phyloP scores from a whole-genome alignment of 2,888 invertebrate species.

The Stenchaetothrips biformis region DNA sequence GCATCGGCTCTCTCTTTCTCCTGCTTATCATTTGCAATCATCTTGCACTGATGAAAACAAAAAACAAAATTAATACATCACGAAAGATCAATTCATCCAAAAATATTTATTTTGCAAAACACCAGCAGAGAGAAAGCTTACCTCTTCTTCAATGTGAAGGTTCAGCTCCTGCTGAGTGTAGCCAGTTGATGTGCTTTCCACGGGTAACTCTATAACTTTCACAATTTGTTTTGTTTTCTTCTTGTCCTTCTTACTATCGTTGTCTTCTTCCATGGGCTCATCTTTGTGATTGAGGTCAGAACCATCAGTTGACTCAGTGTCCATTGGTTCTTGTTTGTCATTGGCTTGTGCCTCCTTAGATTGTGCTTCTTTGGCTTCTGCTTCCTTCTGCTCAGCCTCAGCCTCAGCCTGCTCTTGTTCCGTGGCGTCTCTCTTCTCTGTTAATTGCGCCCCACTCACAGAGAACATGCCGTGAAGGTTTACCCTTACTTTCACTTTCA shows the following conservation, averaged over 20 bases:
- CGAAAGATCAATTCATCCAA: constrained; percentile 28
- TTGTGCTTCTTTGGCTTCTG: constrained; percentile 36
- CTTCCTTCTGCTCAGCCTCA: constrained; percentile 37
- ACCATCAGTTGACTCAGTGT: constrained; percentile 1
- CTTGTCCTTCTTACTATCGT: constrained; percentile 54
- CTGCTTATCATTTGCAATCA: constrained; percentile 79
- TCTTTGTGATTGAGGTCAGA: constrained; percentile 1
- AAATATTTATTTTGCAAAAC: constrained; percentile 28
- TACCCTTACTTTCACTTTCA: constrained; percentile 92
- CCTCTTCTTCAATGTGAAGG: constrained; percentile 72
- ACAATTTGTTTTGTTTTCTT: constrained; percentile 71
- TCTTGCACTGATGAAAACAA: constrained; percentile 56
- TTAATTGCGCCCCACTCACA: constrained; percentile 77
- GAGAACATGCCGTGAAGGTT: constrained; percentile 90
- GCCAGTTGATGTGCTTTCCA: constrained; percentile 71
- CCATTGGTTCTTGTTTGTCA: constrained; percentile 26
- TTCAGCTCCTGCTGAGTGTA: constrained; percentile 67
- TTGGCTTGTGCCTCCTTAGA: constrained; percentile 27
- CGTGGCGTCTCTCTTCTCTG: constrained; percentile 56
- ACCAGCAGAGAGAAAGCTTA: constrained; percentile 43
- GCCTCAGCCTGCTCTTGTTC: constrained; percentile 46
- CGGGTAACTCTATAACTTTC: constrained; percentile 78
- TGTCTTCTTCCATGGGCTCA: constrained; percentile 35
- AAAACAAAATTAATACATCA: constrained; percentile 21
- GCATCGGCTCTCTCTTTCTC: constrained; percentile 95